Conservation (phyloP, 1,140 invertebrate species). For the Drosophila lini region DNA sequence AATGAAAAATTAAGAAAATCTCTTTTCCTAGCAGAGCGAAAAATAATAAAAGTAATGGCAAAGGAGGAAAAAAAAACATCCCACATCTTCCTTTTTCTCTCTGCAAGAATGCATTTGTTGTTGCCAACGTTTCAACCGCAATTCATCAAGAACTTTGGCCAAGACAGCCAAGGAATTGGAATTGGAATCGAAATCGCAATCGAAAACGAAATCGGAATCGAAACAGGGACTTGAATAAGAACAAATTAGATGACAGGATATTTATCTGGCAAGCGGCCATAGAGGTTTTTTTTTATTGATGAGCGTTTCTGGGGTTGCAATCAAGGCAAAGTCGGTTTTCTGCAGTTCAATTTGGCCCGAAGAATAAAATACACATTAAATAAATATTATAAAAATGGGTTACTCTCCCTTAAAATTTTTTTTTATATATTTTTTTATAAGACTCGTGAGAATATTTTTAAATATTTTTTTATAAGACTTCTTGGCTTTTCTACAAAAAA, state of each 20-base stretch:
- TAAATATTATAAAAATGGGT: too few relatives aligned
- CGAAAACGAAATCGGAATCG: conserved; percentile 1
- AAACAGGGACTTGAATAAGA: conserved; percentile 33
- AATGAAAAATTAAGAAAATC: conserved; percentile 71
- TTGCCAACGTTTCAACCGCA: conserved; percentile 27
- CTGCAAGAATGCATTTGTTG: conserved; percentile 32
- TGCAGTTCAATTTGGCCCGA: neutral
- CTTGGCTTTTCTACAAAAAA: too few relatives aligned
- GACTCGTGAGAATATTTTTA: too few relatives aligned
- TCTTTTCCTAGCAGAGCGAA: conserved; percentile 9
- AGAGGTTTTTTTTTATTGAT: conserved; percentile 27
- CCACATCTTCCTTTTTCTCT: neutral
- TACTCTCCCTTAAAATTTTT: too few relatives aligned
- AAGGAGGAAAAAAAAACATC: neutral
- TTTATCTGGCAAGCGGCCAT: conserved; percentile 52
- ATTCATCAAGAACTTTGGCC: conserved; percentile 40
- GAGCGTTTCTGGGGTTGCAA: conserved; percentile 5
- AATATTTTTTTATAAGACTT: too few relatives aligned
- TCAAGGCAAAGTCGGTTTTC: neutral
- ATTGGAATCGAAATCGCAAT: neutral
- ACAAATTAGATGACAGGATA: conserved; percentile 70
- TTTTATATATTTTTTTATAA: too few relatives aligned
- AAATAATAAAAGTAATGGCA: conserved; percentile 63
- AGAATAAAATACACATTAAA: too few relatives aligned
- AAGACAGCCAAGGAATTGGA: conserved; percentile 11